Evolutionary conservation across 2,113 vertebrate species (phyloP).

Genomic region (Oncorhynchus kisutch): DNA sequence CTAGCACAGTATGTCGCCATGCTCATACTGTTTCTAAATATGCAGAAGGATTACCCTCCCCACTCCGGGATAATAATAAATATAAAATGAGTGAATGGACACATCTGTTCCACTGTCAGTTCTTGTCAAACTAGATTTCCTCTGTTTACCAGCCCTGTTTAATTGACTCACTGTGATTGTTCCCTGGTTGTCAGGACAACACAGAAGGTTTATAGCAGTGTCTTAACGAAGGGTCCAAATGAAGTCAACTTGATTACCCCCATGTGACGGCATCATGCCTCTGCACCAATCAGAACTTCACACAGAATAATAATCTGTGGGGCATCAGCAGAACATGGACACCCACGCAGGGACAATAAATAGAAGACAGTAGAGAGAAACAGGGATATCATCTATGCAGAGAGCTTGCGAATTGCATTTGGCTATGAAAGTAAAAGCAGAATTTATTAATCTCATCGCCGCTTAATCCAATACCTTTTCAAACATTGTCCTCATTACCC

Average conservation of each 20-base stretch:
- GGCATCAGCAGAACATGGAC: conserved; percentile 2
- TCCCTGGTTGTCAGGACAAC: conserved; percentile 64
- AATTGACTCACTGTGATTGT: conserved; percentile 45
- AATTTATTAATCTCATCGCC: conserved; percentile 9
- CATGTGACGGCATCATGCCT: conserved; percentile 51
- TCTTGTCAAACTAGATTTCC: conserved; percentile 40
- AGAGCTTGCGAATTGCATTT: not conserved
- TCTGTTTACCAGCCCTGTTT: conserved; percentile 45
- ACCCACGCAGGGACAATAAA: not conserved
- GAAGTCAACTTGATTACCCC: conserved; percentile 13
- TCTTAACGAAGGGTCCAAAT: conserved; percentile 55
- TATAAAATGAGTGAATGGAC: conserved; percentile 22
- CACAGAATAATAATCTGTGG: conserved; percentile 49
- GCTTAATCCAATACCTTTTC: conserved; percentile 4
- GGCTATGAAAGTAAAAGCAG: conserved; percentile 10
- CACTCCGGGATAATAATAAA: conserved; percentile 40
- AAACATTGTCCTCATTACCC: conserved; percentile 16
- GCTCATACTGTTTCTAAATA: conserved; percentile 21
- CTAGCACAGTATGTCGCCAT: conserved; percentile 1
- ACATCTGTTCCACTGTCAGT: conserved; percentile 32
- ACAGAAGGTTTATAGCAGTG: conserved; percentile 27
- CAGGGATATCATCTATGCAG: not conserved
- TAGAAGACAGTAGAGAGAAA: not conserved
- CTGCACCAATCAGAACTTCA: conserved; percentile 51
- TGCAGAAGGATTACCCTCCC: conserved; percentile 11